Evolutionary conservation across 2,797 vertebrate genomes (phyloP).

Genomic region (Emydoidea blandingii): DNA sequence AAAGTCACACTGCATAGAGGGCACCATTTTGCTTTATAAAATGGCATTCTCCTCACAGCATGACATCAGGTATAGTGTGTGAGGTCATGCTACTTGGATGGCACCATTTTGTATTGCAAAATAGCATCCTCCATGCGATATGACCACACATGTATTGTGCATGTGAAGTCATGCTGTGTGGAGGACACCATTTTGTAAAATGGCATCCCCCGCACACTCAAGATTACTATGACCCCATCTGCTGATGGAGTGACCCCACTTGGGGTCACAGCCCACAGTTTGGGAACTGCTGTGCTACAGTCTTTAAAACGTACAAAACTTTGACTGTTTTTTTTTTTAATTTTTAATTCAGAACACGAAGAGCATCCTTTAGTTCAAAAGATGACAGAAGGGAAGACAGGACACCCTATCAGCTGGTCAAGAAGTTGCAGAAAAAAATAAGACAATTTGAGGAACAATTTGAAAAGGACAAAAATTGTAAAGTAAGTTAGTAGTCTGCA

Average conservation of each 20-base stretch:
- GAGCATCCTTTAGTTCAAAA: constrained; percentile 93
- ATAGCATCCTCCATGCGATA: background rate
- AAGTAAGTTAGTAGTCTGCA: constrained; percentile 82
- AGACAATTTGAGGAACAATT: constrained; percentile 98
- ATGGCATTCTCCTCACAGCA: background rate
- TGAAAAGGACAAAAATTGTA: constrained; percentile 95
- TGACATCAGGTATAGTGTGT: background rate
- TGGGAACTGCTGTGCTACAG: background rate
- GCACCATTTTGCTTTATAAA: background rate
- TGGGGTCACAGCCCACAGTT: background rate
- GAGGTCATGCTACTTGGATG: background rate
- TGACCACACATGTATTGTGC: background rate
- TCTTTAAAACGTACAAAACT: background rate
- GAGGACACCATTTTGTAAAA: background rate
- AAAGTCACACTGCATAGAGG: background rate
- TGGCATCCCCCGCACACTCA: background rate
- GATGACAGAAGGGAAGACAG: constrained; percentile 91
- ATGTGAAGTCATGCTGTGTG: background rate
- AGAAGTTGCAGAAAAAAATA: constrained; percentile 98
- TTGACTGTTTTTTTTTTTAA: background rate
- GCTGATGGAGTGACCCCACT: background rate
- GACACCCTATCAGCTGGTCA: constrained; percentile 93
- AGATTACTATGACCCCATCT: background rate
- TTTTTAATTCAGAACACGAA: constrained; percentile 86
- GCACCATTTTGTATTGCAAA: background rate